Evolutionary conservation across 2,113 vertebrate genomes (phyloP).

Genomic region (Takifugu bimaculatus): DNA sequence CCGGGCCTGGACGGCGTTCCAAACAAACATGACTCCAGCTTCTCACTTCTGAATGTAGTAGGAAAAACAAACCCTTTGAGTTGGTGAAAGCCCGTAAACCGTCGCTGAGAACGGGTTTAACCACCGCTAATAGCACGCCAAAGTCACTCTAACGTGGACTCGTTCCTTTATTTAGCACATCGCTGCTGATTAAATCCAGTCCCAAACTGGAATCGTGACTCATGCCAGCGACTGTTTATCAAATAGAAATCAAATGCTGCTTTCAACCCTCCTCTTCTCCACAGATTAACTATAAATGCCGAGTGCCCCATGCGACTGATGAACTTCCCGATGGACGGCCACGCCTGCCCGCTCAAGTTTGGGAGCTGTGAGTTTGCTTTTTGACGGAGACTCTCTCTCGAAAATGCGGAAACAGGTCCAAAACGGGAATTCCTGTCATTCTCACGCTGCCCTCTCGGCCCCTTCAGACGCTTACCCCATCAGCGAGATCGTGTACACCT

Average conservation of each 20-base stretch:
- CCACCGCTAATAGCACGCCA: not conserved
- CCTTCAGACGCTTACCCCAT: conserved; percentile 78
- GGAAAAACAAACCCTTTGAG: conserved; percentile 4
- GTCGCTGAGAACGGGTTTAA: conserved; percentile 9
- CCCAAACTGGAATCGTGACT: not conserved
- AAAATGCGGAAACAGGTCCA: not conserved
- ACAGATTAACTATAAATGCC: conserved; percentile 81
- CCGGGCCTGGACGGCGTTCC: conserved; percentile 50
- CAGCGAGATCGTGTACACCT: conserved; percentile 81
- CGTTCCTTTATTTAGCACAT: not conserved
- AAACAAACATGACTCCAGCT: conserved; percentile 52
- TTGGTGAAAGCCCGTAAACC: conserved; percentile 21
- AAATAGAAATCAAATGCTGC: conserved; percentile 12
- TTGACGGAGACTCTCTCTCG: conserved; percentile 34
- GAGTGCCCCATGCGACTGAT: conserved; percentile 83
- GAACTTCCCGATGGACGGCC: conserved; percentile 83
- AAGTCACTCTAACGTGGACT: not conserved
- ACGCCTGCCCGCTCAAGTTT: conserved; percentile 82
- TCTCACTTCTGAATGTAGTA: conserved; percentile 15
- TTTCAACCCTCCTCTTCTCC: conserved; percentile 14
- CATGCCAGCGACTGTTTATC: not conserved
- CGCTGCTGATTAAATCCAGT: not conserved
- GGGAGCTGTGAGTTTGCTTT: conserved; percentile 77
- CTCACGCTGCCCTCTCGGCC: not conserved
- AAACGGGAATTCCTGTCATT: not conserved